A percentile compares a stretch with the other conserved stretches of the same genome.
These are phyloP conservation scores for Cladopsammia gracilis DNA, from an alignment of 64 coral and sea anemone genomes.

Conservation along the genomic window DNA sequence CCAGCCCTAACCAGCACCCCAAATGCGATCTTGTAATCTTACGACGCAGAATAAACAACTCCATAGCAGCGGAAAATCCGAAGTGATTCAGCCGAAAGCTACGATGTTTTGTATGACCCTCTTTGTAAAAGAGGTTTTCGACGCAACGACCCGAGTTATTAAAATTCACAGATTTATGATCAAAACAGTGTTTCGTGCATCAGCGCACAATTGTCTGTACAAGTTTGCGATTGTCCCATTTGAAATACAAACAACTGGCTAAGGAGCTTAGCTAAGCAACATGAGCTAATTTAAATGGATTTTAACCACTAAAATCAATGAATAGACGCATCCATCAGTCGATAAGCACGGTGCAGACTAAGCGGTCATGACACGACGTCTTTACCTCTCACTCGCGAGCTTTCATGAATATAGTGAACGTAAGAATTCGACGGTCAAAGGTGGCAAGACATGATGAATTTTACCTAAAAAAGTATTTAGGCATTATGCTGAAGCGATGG, in stretches of 20 bases:
- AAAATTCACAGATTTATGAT: neutral
- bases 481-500: neutral
- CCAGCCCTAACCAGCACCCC: neutral
- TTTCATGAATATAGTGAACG: neutral
- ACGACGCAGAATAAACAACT: neutral
- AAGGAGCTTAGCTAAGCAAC: constrained; percentile 32
- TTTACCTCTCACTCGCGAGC: neutral
- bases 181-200: neutral
- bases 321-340: neutral
- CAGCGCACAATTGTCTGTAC: neutral
- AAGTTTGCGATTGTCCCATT: constrained; percentile 9
- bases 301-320: neutral
- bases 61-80: neutral
- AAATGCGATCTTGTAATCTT: neutral
- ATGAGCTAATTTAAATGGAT: constrained; percentile 28
- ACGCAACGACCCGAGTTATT: neutral
- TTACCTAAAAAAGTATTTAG: neutral
- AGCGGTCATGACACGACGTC: neutral
- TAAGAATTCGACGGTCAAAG: neutral
- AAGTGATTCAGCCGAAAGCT: neutral
- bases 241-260: constrained; percentile 25
- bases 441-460: neutral
- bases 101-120: neutral
- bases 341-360: neutral
- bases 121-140: neutral